Evolutionary conservation across 2,113 vertebrate species (phyloP), one percentile per base, ranked within the genome.

Genomic region (Apaloderma vittatum): DNA sequence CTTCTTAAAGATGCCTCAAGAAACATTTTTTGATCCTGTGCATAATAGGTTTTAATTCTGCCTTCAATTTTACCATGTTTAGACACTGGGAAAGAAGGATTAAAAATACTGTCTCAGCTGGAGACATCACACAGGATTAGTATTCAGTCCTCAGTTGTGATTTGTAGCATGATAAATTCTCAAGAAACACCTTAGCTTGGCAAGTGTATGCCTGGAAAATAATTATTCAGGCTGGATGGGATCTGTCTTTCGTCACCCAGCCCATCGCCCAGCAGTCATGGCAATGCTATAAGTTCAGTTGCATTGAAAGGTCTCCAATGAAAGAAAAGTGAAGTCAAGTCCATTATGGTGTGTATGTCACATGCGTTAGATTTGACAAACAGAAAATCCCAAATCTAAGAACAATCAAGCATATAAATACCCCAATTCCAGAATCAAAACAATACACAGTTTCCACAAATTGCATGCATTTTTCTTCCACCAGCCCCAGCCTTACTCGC

Each of bases 351-450:
- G 80, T 58, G 62, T 91, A 46, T 94, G 74, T 86, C 76, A 90
- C 51, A 66, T 29, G 49, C 4, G 3, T 73, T 67, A 20, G 59
- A 86, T 89, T 74, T 94, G 88, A 93, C 71, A 96, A 95, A 93
- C 70, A 36, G 63, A 96, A 97, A 93, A 96, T 88, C 65, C 59
- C 78, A 92, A 94, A 90, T 94, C 78, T 70, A 83, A 93, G 95
- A 94, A 94, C 92, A 97, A 92, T 73, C 71, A 79, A 93, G 92
- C 87, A 88, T 92, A 94, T 94, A 96, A 96, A 97, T 94, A 95
- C 86, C 90, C 90, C 90, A 88, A 66, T 94, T 96, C 85, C 80
- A 75, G 79, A 95, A 93, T 96, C 94, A 95, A 88, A 97, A 97
- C 92, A 97, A 93, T 88, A 92, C 92, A 92, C 74, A 70, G 45